Evolutionary conservation across 2,113 vertebrate species (phyloP).

Genomic region (Ictalurus furcatus): DNA sequence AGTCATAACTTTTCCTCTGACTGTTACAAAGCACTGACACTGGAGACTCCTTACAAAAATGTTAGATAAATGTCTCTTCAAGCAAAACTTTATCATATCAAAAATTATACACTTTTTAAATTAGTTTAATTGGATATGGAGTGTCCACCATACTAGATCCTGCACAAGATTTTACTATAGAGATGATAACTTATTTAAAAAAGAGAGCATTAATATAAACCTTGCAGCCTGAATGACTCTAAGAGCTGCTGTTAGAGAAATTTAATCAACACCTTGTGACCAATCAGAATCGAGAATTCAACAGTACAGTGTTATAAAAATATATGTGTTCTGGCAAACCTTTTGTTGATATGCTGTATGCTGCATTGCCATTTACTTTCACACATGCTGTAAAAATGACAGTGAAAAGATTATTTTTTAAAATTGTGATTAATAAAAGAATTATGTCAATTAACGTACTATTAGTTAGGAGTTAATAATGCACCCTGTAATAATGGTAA

Average conservation of each 20-base stretch:
- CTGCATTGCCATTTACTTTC: neutral
- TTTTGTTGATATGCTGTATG: neutral
- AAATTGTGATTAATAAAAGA: neutral
- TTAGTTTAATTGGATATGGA: neutral
- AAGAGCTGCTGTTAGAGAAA: neutral
- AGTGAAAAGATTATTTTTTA: neutral
- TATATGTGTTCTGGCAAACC: no score
- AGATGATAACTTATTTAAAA: no score
- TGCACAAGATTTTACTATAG: no score
- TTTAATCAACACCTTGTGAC: no score
- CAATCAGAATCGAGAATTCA: no score
- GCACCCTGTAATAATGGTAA: neutral
- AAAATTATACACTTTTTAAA: neutral
- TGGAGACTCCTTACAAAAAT: neutral
- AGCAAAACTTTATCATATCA: neutral
- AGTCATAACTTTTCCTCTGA: neutral
- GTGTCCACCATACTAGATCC: neutral
- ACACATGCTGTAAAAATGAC: neutral
- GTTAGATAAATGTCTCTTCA: neutral
- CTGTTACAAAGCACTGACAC: neutral
- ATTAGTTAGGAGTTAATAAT: neutral
- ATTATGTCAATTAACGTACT: neutral
- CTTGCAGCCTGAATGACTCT: no score
- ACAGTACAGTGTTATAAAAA: no score
- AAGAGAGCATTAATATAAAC: no score